Percentiles rank a stretch among this genome's conserved stretches.
These are phyloP conservation scores for Galerucella pusilla DNA, from an alignment of 2,888 invertebrate genomes.

Conservation along the genomic window DNA sequence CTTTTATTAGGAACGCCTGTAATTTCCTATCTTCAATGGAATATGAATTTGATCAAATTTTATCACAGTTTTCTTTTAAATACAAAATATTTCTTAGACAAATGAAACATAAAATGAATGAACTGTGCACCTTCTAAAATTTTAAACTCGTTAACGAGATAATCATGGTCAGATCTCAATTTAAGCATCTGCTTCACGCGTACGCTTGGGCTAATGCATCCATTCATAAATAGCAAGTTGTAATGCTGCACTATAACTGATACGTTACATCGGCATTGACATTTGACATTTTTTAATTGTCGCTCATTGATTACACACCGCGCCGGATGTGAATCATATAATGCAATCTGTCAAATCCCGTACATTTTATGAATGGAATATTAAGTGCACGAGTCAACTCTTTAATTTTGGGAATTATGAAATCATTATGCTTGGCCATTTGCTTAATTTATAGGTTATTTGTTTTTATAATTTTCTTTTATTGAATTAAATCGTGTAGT, in stretches of 20 bases:
- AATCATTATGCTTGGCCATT: constrained; percentile 14
- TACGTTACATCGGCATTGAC: constrained; percentile 43
- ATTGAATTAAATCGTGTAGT: neutral
- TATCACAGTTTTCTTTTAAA: neutral
- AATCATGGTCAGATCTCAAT: constrained; percentile 37
- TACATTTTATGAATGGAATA: constrained; percentile 25
- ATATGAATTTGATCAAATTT: neutral
- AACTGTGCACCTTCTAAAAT: constrained; percentile 36
- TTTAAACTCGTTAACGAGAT: constrained; percentile 33
- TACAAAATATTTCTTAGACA: neutral
- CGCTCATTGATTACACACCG: constrained; percentile 36
- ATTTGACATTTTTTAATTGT: constrained; percentile 45
- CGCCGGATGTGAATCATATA: constrained; percentile 42
- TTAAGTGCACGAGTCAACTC: constrained; percentile 24
- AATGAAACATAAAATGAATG: neutral
- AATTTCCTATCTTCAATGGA: neutral
- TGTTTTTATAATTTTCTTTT: neutral
- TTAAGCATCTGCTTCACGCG: constrained; percentile 24
- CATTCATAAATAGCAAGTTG: constrained; percentile 32
- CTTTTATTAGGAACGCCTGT: no score
- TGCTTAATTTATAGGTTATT: neutral
- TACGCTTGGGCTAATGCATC: constrained; percentile 6
- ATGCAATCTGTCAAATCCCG: constrained; percentile 39
- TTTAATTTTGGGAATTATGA: constrained; percentile 25
- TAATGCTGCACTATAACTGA: constrained; percentile 19